Percentiles rank a stretch among this genome's conserved stretches.
phyloP scores from a whole-genome alignment of 2,113 vertebrate species.

The Eublepharis macularius region DNA sequence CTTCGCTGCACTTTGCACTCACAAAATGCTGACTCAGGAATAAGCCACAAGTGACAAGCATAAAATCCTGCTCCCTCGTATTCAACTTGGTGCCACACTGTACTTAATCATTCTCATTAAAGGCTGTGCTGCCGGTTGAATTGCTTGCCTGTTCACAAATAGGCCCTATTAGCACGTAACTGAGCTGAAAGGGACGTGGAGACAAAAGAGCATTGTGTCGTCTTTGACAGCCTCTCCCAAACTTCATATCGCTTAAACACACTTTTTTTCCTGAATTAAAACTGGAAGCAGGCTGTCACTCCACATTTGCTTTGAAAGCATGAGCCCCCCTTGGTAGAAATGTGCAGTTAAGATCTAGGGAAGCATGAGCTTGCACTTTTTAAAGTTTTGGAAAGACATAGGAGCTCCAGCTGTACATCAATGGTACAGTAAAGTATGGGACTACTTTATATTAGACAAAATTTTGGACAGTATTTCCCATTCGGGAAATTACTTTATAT shows the following conservation, averaged over 20 bases:
- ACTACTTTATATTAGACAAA: too few relatives aligned
- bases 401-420: too few relatives aligned
- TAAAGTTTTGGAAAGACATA: too few relatives aligned
- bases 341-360: neutral
- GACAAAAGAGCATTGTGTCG: constrained; percentile 20
- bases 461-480: too few relatives aligned
- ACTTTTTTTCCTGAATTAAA: neutral
- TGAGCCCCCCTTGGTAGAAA: neutral
- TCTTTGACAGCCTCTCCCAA: constrained; percentile 4
- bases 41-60: constrained; percentile 14
- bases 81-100: neutral
- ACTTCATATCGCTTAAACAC: neutral
- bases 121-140: neutral
- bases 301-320: neutral
- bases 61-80: constrained; percentile 6
- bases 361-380: neutral
- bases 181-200: constrained; percentile 42
- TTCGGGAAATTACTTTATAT: too few relatives aligned
- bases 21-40: constrained; percentile 9
- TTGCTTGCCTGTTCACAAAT: constrained; percentile 29
- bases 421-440: too few relatives aligned
- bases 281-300: neutral
- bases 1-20: constrained; percentile 36
- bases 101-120: constrained; percentile 41
- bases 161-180: constrained; percentile 1